These are phyloP conservation scores for Laterallus jamaicensis DNA, from an alignment of 2,113 vertebrate species.

Conservation along the genomic window DNA sequence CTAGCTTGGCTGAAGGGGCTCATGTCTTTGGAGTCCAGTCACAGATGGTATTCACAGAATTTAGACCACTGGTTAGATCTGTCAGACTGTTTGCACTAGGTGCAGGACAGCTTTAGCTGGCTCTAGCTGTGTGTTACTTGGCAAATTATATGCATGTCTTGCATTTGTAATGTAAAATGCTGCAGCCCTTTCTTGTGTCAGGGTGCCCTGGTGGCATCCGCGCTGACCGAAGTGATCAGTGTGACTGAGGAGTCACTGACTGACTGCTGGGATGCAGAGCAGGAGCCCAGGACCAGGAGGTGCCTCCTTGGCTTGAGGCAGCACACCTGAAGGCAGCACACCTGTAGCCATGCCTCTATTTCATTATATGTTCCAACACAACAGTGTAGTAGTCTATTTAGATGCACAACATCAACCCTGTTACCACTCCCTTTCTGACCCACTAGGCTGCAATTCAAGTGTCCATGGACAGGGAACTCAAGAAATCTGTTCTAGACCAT, in stretches of 20 bases:
- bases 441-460: background rate
- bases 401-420: background rate
- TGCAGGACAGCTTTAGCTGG: background rate
- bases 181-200: background rate
- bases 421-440: background rate
- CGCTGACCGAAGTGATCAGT: accelerated
- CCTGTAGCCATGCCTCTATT: background rate
- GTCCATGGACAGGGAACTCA: background rate
- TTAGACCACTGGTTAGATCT: background rate
- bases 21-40: background rate
- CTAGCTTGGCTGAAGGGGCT: background rate
- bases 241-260: background rate
- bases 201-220: background rate
- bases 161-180: background rate
- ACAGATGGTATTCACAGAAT: background rate
- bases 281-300: background rate
- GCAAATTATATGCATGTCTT: background rate
- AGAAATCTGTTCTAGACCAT: background rate
- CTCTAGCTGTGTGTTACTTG: background rate
- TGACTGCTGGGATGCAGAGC: background rate
- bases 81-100: background rate
- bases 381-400: background rate
- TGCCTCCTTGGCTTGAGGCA: background rate
- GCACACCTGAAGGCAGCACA: background rate
- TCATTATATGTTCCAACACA: background rate